Evolutionary conservation across 1,140 invertebrate species (phyloP).

Genomic region (Sarcophaga peregrina): DNA sequence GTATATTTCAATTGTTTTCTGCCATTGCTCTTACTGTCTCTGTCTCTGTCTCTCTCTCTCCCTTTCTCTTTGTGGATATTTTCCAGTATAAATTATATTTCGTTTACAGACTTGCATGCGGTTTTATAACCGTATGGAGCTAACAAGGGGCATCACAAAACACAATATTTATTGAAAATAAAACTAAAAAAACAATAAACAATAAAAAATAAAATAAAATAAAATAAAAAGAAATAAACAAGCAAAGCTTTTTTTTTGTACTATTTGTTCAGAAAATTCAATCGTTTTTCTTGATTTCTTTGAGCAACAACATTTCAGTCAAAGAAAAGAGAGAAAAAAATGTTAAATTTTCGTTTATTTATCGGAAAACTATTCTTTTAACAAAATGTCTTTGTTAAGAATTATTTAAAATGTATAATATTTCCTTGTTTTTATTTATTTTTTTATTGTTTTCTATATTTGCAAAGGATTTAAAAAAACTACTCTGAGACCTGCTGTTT

Average conservation of each 20-base stretch:
- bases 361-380: background rate
- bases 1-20: no score
- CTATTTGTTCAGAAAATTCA: no score
- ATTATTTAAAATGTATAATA: no score
- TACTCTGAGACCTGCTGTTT: no score
- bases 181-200: background rate
- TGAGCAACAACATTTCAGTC: background rate
- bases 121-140: background rate
- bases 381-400: background rate
- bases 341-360: background rate
- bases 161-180: background rate
- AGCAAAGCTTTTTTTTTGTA: background rate
- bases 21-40: no score
- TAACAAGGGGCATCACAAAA: constrained; percentile 13
- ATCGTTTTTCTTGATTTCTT: background rate
- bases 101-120: constrained; percentile 13
- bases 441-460: no score
- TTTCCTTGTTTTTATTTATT: no score
- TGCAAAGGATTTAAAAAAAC: no score
- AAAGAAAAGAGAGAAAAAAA: no score
- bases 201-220: background rate
- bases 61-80: background rate
- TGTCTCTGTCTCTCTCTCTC: background rate
- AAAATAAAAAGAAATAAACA: background rate
- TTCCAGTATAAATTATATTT: constrained; percentile 34